Conservation (phyloP, 2,113 vertebrate species). For the Lynx canadensis region DNA sequence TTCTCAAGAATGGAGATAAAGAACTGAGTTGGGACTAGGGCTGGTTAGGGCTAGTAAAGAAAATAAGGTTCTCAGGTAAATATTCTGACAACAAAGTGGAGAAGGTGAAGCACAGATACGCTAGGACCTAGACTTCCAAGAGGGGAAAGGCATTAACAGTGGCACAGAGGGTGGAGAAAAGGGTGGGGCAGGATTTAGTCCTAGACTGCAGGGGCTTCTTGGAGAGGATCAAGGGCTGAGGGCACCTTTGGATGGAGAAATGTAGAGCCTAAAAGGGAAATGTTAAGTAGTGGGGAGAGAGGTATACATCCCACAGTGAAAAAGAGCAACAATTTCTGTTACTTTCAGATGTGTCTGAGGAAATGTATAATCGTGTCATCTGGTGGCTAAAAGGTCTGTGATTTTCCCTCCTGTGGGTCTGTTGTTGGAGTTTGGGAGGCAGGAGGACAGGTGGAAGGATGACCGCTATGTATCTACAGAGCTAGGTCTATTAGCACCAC, state of each 20-base stretch:
- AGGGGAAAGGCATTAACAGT: not conserved
- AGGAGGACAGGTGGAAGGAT: not conserved
- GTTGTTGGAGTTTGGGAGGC: not conserved
- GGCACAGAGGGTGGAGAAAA: not conserved
- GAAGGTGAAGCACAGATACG: not conserved
- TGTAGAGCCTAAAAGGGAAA: conserved; percentile 24
- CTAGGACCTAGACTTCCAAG: not conserved
- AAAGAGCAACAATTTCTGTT: conserved; percentile 42
- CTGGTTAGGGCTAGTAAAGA: not conserved
- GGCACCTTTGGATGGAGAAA: not conserved
- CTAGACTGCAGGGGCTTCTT: not conserved
- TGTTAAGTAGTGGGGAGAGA: not conserved
- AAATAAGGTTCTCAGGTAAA: not conserved
- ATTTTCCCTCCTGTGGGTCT: not conserved
- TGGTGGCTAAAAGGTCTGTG: conserved; percentile 79
- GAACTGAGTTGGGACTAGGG: conserved; percentile 1
- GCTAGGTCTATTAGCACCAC: not conserved
- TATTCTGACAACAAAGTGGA: not conserved
- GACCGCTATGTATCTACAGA: not conserved
- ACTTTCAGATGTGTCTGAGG: conserved; percentile 68
- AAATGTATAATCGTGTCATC: conserved; percentile 59
- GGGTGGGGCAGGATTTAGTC: not conserved
- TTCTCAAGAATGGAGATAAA: conserved; percentile 5
- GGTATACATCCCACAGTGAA: not conserved
- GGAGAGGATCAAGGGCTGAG: not conserved